Base-by-base conservation (phyloP, 1,140 invertebrate genomes). In the Saccostrea cuccullata region DNA sequence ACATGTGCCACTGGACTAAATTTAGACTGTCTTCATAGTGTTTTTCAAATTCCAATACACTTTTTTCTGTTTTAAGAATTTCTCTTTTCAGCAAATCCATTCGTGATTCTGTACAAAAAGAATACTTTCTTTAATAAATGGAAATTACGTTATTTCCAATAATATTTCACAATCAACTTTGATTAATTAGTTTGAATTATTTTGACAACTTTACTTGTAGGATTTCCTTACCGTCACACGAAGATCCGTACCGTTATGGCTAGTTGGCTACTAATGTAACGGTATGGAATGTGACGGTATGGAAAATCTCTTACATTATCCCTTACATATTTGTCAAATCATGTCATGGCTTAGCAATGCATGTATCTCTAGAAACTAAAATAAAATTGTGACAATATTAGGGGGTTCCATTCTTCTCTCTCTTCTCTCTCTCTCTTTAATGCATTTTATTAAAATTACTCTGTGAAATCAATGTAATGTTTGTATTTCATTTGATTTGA, bases 201-300 rank as follows among this genome's bases (percentile, higher is more conserved):
- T 23, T 11, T 26, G 5, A 73, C n/a, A 73, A 77, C 8, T 77
- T 26, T 40, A 77, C 30, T 30, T 5, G 23, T 77, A 77, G 36
- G 23, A 77, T 30, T 77, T 77, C 70, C 70, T 1, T 30, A 77
- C 70, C 70, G 70, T 77, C 23, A 30, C 70, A 77, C 36, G 9
- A 23, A 77, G 70, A 0, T 77, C 70, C 70, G 36, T 30, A 77
- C 70, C 70, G 70, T 23, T 40, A 77, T 40, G 15, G 70, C 9
- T 13, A 40, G 0, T 30, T 40, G 15, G 70, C 9, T 13, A 40
- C 11, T 30, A 23, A 77, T 77, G n/a, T 77, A 6, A 23, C 70
- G 70, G 70, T 77, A 77, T 15, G 23, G 70, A 77, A 77, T 77
- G 70, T 77, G 70, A 77, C n/a, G 23, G 70, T 77, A 77, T 40